Evolutionary conservation across 2,797 vertebrate genomes (phyloP), one percentile per base, ranked within the genome.

Genomic region (Vespertilio murinus): DNA sequence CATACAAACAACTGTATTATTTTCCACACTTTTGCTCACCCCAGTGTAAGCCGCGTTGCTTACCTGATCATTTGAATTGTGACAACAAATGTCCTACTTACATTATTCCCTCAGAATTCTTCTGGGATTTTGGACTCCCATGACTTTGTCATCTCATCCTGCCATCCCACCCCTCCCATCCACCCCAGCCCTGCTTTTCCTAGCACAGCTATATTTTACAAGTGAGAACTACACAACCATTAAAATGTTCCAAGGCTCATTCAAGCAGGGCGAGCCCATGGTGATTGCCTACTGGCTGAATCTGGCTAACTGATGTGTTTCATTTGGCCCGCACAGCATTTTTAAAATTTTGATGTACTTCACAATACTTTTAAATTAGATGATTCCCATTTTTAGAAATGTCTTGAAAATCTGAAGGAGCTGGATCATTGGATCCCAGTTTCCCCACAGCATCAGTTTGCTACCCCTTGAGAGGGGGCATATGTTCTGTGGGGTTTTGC

Each of bases 201-300:
- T 54, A 80, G 61, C 30, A 95, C 33, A 89, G 69, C 22, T 17
- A 6, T 70, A 10, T 54, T 88, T 88, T 30, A 77, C 28, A 77
- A 54, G 11, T 8, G 14, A 45, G 56, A n/a, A 22, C 45, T 12
- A 0, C 35, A 35, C 75, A 45, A 2, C 52, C 25, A 11, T 45
- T 69, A 33, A 84, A 40, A 40, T 25, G 25, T 28, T 23, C 52
- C 8, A 0, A 12, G 49, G 18, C 49, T 93, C 40, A n/a, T 54
- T 6, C 1, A 6, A 18, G 10, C 3, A 17, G 0, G 5, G 3
- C 0, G 0, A 4, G 10, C 25, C 35, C 12, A 1, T 2, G 13
- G 14, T 30, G 69, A 18, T 40, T 38, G 38, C 54, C 47, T 18
- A 7, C 25, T 77, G 64, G 70, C 33, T 35, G 38, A 69, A 17